phyloP scores from a whole-genome alignment of 1,140 invertebrate genomes.

The Cotesia chilonis region DNA sequence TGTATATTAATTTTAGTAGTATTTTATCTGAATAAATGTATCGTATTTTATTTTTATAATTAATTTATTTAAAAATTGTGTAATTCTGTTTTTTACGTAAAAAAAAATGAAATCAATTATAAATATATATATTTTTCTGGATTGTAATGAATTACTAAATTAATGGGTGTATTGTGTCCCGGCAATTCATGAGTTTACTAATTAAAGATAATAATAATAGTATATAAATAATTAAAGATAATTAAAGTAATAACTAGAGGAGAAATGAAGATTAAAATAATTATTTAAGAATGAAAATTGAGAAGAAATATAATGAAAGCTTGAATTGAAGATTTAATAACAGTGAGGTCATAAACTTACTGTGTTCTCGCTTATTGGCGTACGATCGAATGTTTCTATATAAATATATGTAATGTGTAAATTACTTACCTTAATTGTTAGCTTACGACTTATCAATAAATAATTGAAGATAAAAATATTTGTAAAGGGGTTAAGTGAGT shows the following conservation, averaged over 20 bases:
- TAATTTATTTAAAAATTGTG: constrained; percentile 1
- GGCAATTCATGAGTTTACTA: constrained; percentile 32
- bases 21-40: too few relatives aligned
- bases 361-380: constrained; percentile 48
- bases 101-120: background rate
- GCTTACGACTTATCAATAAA: constrained; percentile 44
- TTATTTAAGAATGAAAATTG: too few relatives aligned
- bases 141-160: constrained; percentile 1
- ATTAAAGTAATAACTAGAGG: constrained; percentile 35
- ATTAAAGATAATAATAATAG: constrained; percentile 37
- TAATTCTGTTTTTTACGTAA: background rate
- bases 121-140: constrained; percentile 1
- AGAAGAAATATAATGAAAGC: background rate
- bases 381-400: constrained; percentile 55
- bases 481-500: constrained; percentile 24
- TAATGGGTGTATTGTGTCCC: constrained; percentile 19
- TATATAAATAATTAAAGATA: constrained; percentile 28
- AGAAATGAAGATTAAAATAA: constrained; percentile 8
- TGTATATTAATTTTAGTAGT: too few relatives aligned
- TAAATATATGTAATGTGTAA: constrained; percentile 48
- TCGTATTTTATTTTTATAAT: too few relatives aligned
- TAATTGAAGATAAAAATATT: constrained; percentile 26
- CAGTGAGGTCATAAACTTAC: constrained; percentile 38
- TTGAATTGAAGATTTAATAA: constrained; percentile 16
- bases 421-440: constrained; percentile 46